Conservation (phyloP, 2,113 vertebrate species). For the Nematolebias whitei region DNA sequence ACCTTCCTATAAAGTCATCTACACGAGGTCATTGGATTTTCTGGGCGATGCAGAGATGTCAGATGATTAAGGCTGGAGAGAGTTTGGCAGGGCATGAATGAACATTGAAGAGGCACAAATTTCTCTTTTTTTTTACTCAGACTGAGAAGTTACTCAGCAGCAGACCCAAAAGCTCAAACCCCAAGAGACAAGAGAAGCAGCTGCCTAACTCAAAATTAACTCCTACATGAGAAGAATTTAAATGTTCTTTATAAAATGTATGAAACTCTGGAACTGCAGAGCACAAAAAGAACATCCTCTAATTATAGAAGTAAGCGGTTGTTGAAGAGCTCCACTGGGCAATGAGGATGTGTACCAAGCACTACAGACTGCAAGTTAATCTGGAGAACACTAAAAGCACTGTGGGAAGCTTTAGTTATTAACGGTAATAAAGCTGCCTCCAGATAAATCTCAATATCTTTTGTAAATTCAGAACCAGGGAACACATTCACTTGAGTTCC, state of each 20-base stretch:
- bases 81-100: neutral
- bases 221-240: constrained; percentile 10
- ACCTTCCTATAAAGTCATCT: neutral
- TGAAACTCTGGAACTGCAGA: constrained; percentile 4
- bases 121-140: neutral
- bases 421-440: constrained; percentile 9
- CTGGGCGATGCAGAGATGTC: neutral
- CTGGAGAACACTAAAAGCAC: constrained; percentile 29
- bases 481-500: neutral
- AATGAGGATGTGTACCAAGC: constrained; percentile 13
- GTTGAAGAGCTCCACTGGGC: constrained; percentile 40
- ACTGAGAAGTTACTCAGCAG: constrained; percentile 1
- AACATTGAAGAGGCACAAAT: constrained; percentile 6
- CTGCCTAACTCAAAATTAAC: neutral
- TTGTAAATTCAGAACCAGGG: constrained; percentile 4
- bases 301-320: constrained; percentile 53
- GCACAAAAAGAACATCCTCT: constrained; percentile 17
- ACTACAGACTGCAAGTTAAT: constrained; percentile 14
- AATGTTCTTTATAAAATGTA: constrained; percentile 12
- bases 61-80: neutral
- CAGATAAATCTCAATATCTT: neutral
- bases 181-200: constrained; percentile 2
- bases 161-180: neutral
- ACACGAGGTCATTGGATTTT: neutral
- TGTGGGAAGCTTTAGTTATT: constrained; percentile 11